Percentiles rank a stretch among this genome's conserved stretches.
phyloP scores from a whole-genome alignment of 2,888 invertebrate species.

The Aleiodes testaceus region DNA sequence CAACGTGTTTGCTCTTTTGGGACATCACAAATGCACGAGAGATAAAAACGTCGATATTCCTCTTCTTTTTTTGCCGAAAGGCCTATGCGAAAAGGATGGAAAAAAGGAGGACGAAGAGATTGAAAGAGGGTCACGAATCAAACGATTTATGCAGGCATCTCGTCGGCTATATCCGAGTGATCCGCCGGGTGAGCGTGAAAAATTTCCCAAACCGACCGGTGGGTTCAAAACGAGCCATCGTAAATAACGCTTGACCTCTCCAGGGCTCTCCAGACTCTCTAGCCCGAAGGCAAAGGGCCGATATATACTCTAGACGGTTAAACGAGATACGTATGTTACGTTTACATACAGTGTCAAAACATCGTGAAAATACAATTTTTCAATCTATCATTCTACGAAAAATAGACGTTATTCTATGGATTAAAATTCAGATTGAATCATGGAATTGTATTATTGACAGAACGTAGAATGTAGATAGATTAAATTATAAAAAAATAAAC shows the following conservation, averaged over 20 bases:
- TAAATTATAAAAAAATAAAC: too few species aligned
- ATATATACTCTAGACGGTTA: background rate
- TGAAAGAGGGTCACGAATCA: constrained; percentile 6
- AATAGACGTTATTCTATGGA: too few species aligned
- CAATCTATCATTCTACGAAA: too few species aligned
- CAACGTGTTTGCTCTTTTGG: background rate
- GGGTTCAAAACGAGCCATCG: constrained; percentile 22
- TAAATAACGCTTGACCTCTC: constrained; percentile 27
- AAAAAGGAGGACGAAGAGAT: background rate
- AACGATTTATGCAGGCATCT: constrained; percentile 3
- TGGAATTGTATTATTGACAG: too few species aligned
- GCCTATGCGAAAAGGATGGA: constrained; percentile 9
- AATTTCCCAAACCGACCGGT: constrained; percentile 16
- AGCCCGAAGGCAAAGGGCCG: constrained; percentile 3
- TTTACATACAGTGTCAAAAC: background rate
- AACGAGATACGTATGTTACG: background rate
- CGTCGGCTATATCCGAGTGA: constrained; percentile 5
- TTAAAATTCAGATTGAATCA: too few species aligned
- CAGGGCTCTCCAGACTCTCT: background rate
- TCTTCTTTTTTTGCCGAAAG: background rate
- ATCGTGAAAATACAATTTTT: background rate
- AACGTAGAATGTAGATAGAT: too few species aligned
- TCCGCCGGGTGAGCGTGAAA: constrained; percentile 16
- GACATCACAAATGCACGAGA: background rate
- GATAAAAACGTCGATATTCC: background rate